Conservation (phyloP, 2,888 invertebrate species). For the Pyrgus malvae region DNA sequence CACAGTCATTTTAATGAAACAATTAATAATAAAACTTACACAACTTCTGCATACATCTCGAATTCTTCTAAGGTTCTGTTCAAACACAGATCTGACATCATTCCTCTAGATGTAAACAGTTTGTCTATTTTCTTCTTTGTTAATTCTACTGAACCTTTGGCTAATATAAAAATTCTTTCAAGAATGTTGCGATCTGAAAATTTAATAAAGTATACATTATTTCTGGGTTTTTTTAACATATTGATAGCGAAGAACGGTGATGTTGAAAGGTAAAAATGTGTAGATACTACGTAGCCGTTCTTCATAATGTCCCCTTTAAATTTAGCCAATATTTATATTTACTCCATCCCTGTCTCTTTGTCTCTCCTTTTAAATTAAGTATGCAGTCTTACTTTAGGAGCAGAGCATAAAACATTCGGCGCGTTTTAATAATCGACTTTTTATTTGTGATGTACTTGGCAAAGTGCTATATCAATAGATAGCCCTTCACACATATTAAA, state of each 20-base stretch:
- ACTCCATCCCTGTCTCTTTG: too few relatives aligned
- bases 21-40: constrained; percentile 53
- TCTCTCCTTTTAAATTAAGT: too few relatives aligned
- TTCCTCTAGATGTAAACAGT: constrained; percentile 56
- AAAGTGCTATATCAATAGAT: too few relatives aligned
- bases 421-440: too few relatives aligned
- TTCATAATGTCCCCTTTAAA: too few relatives aligned
- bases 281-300: too few relatives aligned
- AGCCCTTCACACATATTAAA: too few relatives aligned
- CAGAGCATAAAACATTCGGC: too few relatives aligned
- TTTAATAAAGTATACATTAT: neutral
- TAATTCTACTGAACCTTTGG: constrained; percentile 60
- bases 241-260: neutral
- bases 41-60: constrained; percentile 43
- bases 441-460: too few relatives aligned
- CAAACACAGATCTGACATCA: constrained; percentile 63
- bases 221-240: neutral
- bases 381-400: too few relatives aligned
- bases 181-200: constrained; percentile 47
- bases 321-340: too few relatives aligned
- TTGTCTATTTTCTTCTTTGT: constrained; percentile 61
- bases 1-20: neutral
- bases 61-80: constrained; percentile 58
- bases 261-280: too few relatives aligned
- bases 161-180: constrained; percentile 55